Evolutionary conservation across 2,797 vertebrate genomes (phyloP).

Genomic region (Bradypodion ventrale): DNA sequence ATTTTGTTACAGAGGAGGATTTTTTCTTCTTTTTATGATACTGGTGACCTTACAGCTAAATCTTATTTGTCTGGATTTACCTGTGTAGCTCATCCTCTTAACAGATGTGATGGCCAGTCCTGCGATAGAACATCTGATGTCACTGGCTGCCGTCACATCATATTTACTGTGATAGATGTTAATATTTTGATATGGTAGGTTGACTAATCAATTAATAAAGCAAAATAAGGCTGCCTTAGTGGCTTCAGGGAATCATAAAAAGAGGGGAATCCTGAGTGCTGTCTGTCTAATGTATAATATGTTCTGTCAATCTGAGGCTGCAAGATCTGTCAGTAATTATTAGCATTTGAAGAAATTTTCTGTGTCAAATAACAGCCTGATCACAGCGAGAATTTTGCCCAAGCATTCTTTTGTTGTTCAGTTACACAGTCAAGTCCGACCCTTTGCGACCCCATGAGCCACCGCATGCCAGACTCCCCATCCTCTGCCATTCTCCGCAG

Average conservation of each 20-base stretch:
- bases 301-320: background rate
- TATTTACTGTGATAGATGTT: too few relatives aligned
- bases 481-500: too few relatives aligned
- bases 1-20: background rate
- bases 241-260: background rate
- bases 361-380: background rate
- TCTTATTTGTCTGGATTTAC: background rate
- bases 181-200: too few relatives aligned
- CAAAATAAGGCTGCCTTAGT: background rate
- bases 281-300: background rate
- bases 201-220: too few relatives aligned
- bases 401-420: too few relatives aligned
- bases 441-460: too few relatives aligned
- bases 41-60: background rate
- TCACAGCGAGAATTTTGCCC: background rate
- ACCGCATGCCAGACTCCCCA: too few relatives aligned
- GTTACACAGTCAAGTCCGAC: too few relatives aligned
- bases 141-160: background rate
- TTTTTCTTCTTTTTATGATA: background rate
- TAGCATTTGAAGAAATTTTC: background rate
- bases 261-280: background rate
- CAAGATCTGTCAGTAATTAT: background rate
- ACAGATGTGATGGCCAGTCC: background rate
- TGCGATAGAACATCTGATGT: background rate
- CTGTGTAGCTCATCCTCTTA: background rate